Conservation (phyloP, 2,888 invertebrate species). For the Prosopocoilus inquinatus region DNA sequence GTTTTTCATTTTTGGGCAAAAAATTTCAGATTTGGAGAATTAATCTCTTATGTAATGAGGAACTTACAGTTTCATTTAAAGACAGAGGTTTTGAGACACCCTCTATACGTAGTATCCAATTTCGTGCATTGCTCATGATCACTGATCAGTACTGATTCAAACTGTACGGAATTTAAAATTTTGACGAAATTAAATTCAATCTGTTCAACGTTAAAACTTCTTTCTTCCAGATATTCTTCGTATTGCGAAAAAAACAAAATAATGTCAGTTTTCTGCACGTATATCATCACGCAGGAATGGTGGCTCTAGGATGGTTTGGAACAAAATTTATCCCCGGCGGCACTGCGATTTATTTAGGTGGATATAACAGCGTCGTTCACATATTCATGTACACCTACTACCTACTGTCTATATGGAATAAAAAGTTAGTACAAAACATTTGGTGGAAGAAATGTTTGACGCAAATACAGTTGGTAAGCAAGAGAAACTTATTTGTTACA, state of each 20-base stretch:
- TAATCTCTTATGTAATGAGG: too few species aligned
- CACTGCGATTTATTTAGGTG: constrained; percentile 62
- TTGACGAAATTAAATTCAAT: too few species aligned
- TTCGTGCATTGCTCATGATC: too few species aligned
- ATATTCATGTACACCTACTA: constrained; percentile 82
- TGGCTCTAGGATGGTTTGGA: constrained; percentile 62
- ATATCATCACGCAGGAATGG: constrained; percentile 85
- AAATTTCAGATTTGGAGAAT: too few species aligned
- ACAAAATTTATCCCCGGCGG: constrained; percentile 67
- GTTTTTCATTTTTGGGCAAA: too few species aligned
- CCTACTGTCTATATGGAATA: constrained; percentile 69
- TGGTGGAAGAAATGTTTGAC: constrained; percentile 89
- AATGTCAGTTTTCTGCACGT: constrained; percentile 84
- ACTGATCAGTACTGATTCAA: too few species aligned
- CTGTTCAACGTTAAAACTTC: too few species aligned
- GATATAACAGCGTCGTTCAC: constrained; percentile 75
- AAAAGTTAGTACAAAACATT: constrained; percentile 64
- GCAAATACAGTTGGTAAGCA: constrained; percentile 72
- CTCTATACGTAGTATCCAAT: too few species aligned
- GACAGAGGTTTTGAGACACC: too few species aligned
- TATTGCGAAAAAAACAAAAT: constrained; percentile 75
- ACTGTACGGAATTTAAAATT: too few species aligned
- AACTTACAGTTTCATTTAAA: too few species aligned
- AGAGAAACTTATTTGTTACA: background rate
- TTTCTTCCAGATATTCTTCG: constrained; percentile 68